A percentile compares a stretch with the other conserved stretches of the same genome.
These are phyloP conservation scores for Argyresthia goedartella DNA, from an alignment of 2,888 invertebrate species.

Conservation along the genomic window DNA sequence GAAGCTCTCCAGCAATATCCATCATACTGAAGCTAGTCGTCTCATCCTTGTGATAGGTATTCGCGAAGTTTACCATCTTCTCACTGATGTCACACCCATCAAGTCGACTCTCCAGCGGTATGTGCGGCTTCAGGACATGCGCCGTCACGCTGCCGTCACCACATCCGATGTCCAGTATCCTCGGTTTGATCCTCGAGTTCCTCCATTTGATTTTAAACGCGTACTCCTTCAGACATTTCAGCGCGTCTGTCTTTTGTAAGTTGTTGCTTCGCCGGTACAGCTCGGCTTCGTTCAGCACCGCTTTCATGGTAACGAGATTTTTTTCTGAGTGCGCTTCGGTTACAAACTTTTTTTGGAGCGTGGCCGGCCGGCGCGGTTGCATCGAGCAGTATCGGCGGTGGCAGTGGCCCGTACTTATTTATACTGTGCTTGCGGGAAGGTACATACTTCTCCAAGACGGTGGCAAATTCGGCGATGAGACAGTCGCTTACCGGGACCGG, in stretches of 20 bases:
- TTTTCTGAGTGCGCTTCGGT: slow-evolving; percentile 12
- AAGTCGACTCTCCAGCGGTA: slow-evolving; percentile 66
- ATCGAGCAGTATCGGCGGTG: slow-evolving; percentile 38
- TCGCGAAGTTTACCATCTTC: slow-evolving; percentile 78
- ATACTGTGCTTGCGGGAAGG: slow-evolving; percentile 25
- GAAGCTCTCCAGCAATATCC: slow-evolving; percentile 71
- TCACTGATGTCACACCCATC: slow-evolving; percentile 79
- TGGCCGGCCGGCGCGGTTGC: slow-evolving; percentile 36
- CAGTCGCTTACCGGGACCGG: too few relatives aligned
- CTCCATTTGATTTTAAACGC: slow-evolving; percentile 70
- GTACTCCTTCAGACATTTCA: slow-evolving; percentile 74
- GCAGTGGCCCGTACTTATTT: slow-evolving; percentile 41
- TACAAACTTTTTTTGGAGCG: slow-evolving; percentile 12
- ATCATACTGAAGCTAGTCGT: slow-evolving; percentile 58
- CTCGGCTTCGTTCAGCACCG: slow-evolving; percentile 73
- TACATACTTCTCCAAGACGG: not conserved
- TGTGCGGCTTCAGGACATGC: slow-evolving; percentile 72
- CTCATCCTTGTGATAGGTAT: slow-evolving; percentile 49
- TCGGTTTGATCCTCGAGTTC: slow-evolving; percentile 48
- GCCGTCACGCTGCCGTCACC: slow-evolving; percentile 80
- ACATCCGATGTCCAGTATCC: slow-evolving; percentile 78
- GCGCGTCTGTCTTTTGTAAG: slow-evolving; percentile 73
- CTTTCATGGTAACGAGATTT: slow-evolving; percentile 10
- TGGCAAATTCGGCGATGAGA: not conserved
- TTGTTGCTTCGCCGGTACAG: slow-evolving; percentile 77